Percentiles rank a stretch among this genome's conserved stretches.
phyloP scores from a whole-genome alignment of 2,113 vertebrate species.

The Neogobius melanostomus region DNA sequence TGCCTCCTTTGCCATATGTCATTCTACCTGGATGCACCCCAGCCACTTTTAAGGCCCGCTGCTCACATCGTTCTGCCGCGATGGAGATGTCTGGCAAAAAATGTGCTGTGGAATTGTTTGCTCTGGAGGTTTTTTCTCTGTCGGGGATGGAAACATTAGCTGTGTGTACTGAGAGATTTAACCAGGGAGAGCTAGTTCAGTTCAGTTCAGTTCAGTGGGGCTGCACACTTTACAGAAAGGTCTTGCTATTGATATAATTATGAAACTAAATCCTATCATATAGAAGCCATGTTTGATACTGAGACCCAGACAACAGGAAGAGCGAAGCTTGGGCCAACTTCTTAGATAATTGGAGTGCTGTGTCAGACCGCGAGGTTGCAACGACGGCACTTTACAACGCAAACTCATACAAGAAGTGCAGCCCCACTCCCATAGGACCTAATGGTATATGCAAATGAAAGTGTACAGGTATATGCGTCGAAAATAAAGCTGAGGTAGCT shows the following conservation, averaged over 20 bases:
- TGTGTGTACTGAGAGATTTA: not conserved
- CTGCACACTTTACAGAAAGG: too few species aligned
- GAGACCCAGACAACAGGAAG: slow-evolving; percentile 31
- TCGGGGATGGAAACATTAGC: slow-evolving; percentile 4
- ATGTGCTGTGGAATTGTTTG: slow-evolving; percentile 25
- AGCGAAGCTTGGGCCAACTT: slow-evolving; percentile 21
- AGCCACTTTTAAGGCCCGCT: slow-evolving; percentile 56
- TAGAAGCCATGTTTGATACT: too few species aligned
- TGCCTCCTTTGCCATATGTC: slow-evolving; percentile 53
- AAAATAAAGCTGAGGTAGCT: not conserved
- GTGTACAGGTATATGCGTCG: slow-evolving; percentile 24
- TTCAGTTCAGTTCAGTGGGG: not conserved
- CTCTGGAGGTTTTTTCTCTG: slow-evolving; percentile 14
- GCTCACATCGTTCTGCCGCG: slow-evolving; percentile 46
- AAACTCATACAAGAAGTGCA: slow-evolving; percentile 13
- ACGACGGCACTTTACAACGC: slow-evolving; percentile 37
- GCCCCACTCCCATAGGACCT: slow-evolving; percentile 13
- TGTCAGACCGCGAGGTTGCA: slow-evolving; percentile 21
- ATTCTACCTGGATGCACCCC: slow-evolving; percentile 67
- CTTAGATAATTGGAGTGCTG: slow-evolving; percentile 40
- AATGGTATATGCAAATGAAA: slow-evolving; percentile 28
- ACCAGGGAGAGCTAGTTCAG: not conserved
- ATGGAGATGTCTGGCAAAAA: slow-evolving; percentile 48
- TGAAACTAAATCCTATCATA: too few species aligned
- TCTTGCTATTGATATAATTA: too few species aligned